These are phyloP conservation scores for Morpho helenor DNA, from an alignment of 2,888 invertebrate genomes.

Conservation along the genomic window DNA sequence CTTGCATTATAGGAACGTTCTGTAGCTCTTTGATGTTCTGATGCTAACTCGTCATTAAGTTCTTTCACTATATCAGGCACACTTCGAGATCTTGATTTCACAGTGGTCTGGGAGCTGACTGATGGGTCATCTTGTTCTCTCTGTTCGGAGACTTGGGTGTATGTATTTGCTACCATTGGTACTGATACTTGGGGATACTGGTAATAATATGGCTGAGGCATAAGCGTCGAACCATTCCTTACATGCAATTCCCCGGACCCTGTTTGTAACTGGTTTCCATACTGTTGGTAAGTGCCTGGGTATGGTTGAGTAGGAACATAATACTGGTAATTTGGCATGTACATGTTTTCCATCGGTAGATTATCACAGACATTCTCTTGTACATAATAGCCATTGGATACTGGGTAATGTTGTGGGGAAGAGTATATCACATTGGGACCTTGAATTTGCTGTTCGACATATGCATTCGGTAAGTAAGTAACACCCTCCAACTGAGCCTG, in stretches of 20 bases:
- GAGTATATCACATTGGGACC: constrained; percentile 52
- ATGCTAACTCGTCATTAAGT: constrained; percentile 82
- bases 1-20: constrained; percentile 75
- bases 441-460: constrained; percentile 55
- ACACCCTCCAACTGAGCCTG: constrained; percentile 59
- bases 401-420: constrained; percentile 56
- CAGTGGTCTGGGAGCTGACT: constrained; percentile 38
- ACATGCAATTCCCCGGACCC: constrained; percentile 42
- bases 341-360: constrained; percentile 47
- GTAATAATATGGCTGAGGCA: constrained; percentile 63
- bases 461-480: constrained; percentile 60
- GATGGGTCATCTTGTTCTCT: constrained; percentile 33
- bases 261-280: constrained; percentile 43
- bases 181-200: constrained; percentile 52
- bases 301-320: constrained; percentile 54
- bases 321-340: constrained; percentile 65
- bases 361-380: constrained; percentile 46
- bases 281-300: constrained; percentile 40
- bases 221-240: constrained; percentile 49
- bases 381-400: constrained; percentile 59
- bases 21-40: constrained; percentile 65
- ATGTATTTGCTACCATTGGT: constrained; percentile 41
- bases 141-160: constrained; percentile 26
- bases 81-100: constrained; percentile 78
- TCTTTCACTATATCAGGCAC: constrained; percentile 88